Evolutionary conservation across 2,113 vertebrate genomes (phyloP).

Genomic region (Talpa occidentalis): DNA sequence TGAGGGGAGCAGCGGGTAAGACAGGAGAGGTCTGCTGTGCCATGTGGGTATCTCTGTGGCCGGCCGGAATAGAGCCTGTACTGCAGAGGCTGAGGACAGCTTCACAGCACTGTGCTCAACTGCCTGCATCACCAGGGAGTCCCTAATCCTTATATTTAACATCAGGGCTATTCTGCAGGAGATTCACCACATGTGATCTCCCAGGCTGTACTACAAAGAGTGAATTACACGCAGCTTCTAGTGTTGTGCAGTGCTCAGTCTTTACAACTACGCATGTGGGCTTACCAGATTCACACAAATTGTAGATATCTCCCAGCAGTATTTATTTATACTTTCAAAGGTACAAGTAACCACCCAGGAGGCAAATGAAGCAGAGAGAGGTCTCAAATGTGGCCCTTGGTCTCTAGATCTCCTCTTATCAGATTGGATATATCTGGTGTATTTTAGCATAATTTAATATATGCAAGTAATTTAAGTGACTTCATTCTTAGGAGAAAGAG

Average conservation of each 20-base stretch:
- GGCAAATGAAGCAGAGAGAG: neutral
- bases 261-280: fast-evolving
- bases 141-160: neutral
- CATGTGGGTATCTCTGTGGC: too few relatives aligned
- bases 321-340: neutral
- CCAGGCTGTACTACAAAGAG: neutral
- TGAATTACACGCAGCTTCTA: neutral
- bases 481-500: neutral
- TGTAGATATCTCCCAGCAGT: neutral
- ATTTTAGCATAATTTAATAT: neutral
- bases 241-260: neutral
- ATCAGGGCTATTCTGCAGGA: neutral
- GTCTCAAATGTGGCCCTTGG: neutral
- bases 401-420: neutral
- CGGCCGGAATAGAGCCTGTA: too few relatives aligned
- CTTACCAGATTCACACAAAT: neutral
- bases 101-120: too few relatives aligned
- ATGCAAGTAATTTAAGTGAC: neutral
- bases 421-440: neutral
- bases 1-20: too few relatives aligned
- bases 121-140: too few relatives aligned
- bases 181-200: fast-evolving
- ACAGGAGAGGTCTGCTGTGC: too few relatives aligned
- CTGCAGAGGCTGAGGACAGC: too few relatives aligned
- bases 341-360: neutral